phyloP scores from a whole-genome alignment of 2,797 vertebrate species.

The Rachycentron canadum region DNA sequence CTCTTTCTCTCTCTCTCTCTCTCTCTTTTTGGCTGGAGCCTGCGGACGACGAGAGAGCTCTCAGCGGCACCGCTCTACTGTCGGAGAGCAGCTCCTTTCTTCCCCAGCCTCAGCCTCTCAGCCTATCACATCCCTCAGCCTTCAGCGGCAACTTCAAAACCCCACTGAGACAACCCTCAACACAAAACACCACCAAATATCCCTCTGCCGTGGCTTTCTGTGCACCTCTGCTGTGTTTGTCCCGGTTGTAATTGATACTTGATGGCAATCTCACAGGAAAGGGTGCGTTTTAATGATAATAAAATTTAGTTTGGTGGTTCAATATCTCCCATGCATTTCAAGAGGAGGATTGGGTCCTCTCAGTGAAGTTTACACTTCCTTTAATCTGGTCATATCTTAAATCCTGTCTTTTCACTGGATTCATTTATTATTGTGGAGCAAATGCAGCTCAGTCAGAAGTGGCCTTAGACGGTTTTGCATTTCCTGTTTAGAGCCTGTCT shows the following conservation, averaged over 20 bases:
- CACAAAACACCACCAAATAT: neutral
- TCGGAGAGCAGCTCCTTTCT: slow-evolving; percentile 82
- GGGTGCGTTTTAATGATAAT: neutral
- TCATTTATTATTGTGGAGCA: too few relatives aligned
- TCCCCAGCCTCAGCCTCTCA: slow-evolving; percentile 71
- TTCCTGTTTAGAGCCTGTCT: neutral
- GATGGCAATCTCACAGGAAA: neutral
- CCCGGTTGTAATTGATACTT: accelerated
- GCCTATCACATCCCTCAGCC: slow-evolving; percentile 75
- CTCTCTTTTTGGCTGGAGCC: slow-evolving; percentile 77
- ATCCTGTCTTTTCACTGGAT: neutral
- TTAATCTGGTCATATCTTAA: neutral
- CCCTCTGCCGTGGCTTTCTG: neutral
- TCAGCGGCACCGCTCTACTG: slow-evolving; percentile 82
- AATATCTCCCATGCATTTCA: neutral
- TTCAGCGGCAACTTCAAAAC: slow-evolving; percentile 87
- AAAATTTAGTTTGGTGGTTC: neutral
- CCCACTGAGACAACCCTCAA: slow-evolving; percentile 15
- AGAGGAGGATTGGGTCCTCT: too few relatives aligned
- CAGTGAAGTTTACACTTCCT: neutral
- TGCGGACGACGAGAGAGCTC: slow-evolving; percentile 81
- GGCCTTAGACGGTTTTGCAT: neutral
- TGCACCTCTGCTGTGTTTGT: neutral
- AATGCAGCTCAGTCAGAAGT: neutral
- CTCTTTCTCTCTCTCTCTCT: slow-evolving; percentile 44